phyloP scores from a whole-genome alignment of 2,888 invertebrate species.

The Eupelmus urozonus region DNA sequence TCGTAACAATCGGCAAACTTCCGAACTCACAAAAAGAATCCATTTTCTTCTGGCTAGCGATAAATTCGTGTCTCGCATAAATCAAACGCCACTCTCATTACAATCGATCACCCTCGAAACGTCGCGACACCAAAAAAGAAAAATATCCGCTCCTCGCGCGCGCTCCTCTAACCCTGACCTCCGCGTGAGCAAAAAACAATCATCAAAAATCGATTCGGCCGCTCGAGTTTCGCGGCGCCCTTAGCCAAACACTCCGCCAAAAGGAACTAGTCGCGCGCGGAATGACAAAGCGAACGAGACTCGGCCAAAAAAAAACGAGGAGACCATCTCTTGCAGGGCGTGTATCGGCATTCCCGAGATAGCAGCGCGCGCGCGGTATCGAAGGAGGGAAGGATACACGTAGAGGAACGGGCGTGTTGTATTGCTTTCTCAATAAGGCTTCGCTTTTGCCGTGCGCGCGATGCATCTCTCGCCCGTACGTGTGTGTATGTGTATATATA shows the following conservation, averaged over 20 bases:
- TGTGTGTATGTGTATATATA: neutral
- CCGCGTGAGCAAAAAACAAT: neutral
- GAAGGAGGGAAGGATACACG: conserved; percentile 21
- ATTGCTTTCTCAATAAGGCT: conserved; percentile 75
- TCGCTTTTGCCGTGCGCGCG: conserved; percentile 68
- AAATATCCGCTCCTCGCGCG: neutral
- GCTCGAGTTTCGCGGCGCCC: neutral
- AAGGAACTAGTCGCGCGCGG: neutral
- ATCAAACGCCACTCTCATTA: neutral
- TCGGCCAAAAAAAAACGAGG: neutral
- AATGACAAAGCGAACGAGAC: conserved; percentile 14
- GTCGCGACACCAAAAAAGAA: too few relatives aligned
- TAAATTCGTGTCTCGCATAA: neutral
- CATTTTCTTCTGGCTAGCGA: neutral
- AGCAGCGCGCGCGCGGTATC: conserved; percentile 14
- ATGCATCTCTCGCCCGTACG: conserved; percentile 26
- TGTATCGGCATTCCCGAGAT: conserved; percentile 51
- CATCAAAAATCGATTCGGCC: neutral
- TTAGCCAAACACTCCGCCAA: neutral
- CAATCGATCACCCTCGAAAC: too few relatives aligned
- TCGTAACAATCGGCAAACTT: too few relatives aligned
- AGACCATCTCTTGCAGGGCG: neutral
- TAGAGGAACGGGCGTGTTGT: conserved; percentile 61
- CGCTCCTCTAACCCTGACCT: too few relatives aligned
- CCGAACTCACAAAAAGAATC: too few relatives aligned